These are phyloP conservation scores for Pinna nobilis DNA, from an alignment of 1,140 invertebrate species.

Conservation along the genomic window DNA sequence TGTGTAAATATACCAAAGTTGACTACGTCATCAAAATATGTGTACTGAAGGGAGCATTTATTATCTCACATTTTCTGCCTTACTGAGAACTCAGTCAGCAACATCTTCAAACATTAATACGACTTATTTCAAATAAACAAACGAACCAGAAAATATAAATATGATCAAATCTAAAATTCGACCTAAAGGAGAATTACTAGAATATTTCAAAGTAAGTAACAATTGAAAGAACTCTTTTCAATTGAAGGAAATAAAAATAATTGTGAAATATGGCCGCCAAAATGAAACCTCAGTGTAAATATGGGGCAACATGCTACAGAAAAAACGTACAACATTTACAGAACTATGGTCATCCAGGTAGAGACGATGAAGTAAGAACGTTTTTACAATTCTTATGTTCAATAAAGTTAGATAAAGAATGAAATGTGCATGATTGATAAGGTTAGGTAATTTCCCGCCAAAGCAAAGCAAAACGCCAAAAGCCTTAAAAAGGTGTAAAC, in stretches of 20 bases:
- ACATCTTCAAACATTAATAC: too few relatives aligned
- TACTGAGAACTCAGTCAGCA: too few relatives aligned
- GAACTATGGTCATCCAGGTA: slow-evolving; percentile 85
- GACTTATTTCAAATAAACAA: too few relatives aligned
- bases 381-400: too few relatives aligned
- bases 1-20: slow-evolving; percentile 60
- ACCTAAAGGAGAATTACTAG: neutral
- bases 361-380: slow-evolving; percentile 4
- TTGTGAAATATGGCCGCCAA: slow-evolving; percentile 40
- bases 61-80: neutral
- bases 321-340: slow-evolving; percentile 86
- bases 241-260: neutral
- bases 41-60: neutral
- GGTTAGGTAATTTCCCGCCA: too few relatives aligned
- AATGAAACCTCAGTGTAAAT: slow-evolving; percentile 80
- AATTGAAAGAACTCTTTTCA: neutral
- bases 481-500: too few relatives aligned
- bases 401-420: too few relatives aligned
- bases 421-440: too few relatives aligned
- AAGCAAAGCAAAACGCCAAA: too few relatives aligned
- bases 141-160: neutral
- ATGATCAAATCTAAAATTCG: neutral
- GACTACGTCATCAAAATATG: slow-evolving; percentile 49
- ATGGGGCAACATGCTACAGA: slow-evolving; percentile 88
- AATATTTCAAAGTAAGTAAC: neutral